Conservation (phyloP, 1,140 invertebrate species). For the Drosophila parabipectinata region DNA sequence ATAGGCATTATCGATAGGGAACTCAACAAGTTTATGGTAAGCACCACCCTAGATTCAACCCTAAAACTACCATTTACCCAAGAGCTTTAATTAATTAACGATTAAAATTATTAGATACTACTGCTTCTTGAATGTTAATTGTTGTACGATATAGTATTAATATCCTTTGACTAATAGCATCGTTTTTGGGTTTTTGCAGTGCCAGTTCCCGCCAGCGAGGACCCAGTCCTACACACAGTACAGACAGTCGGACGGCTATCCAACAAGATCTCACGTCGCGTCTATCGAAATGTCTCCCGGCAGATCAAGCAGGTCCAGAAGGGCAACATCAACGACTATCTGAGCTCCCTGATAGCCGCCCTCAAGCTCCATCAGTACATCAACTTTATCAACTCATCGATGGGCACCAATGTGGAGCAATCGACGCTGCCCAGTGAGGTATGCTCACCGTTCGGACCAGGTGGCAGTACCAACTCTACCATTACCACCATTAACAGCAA, state of each 20-base stretch:
- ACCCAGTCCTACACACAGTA: constrained; percentile 88
- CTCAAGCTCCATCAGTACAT: constrained; percentile 86
- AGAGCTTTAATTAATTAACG: background rate
- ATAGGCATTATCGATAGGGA: constrained; percentile 81
- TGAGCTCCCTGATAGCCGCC: constrained; percentile 87
- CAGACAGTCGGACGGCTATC: constrained; percentile 89
- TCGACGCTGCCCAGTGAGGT: constrained; percentile 61
- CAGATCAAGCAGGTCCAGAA: constrained; percentile 86
- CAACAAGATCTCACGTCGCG: constrained; percentile 88
- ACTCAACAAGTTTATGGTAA: constrained; percentile 83
- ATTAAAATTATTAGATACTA: constrained; percentile 4
- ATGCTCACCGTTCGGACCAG: constrained; percentile 55
- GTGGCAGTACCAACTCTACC: background rate
- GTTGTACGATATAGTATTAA: background rate
- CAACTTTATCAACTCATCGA: constrained; percentile 84
- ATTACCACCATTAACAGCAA: constrained; percentile 2
- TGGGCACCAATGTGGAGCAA: constrained; percentile 82
- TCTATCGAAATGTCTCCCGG: constrained; percentile 87
- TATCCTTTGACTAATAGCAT: background rate
- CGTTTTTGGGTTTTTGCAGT: constrained; percentile 76
- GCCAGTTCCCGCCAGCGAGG: constrained; percentile 86
- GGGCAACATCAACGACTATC: constrained; percentile 87
- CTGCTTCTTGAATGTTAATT: too few species aligned
- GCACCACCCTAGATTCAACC: constrained; percentile 28
- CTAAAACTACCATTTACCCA: background rate